phyloP scores from a whole-genome alignment of 2,113 vertebrate species.

The Psittacula cyanocephala region DNA sequence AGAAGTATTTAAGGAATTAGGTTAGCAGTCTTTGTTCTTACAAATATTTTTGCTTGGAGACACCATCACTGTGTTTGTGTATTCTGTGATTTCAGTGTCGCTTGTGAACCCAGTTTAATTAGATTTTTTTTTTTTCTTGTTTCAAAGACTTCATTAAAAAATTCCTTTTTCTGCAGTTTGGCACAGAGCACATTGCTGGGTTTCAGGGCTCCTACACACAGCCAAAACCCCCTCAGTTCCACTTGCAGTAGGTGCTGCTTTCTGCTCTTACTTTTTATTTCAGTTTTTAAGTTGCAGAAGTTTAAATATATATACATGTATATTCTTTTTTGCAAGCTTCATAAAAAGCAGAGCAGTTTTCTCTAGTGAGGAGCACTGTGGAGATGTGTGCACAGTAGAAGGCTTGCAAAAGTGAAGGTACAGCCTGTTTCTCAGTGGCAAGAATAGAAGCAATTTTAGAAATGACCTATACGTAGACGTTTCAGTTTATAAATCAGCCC shows the following conservation, averaged over 20 bases:
- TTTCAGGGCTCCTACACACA: not conserved
- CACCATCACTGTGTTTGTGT: not conserved
- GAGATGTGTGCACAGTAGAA: not conserved
- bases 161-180: not conserved
- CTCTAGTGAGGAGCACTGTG: not conserved
- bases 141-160: not conserved
- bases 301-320: not conserved
- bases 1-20: slow-evolving; percentile 54
- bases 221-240: not conserved
- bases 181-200: not conserved
- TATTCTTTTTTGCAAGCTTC: not conserved
- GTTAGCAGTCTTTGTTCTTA: slow-evolving; percentile 42
- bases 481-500: slow-evolving; percentile 11
- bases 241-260: not conserved
- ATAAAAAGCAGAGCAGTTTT: not conserved
- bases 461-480: not conserved
- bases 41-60: slow-evolving; percentile 53
- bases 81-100: not conserved
- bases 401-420: not conserved
- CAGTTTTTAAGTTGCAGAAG: not conserved
- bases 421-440: not conserved
- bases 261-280: not conserved
- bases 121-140: not conserved
- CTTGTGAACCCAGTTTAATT: slow-evolving; percentile 21
- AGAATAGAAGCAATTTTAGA: slow-evolving; percentile 22